Evolutionary conservation across 2,797 vertebrate genomes (phyloP).

Genomic region (Buceros bicornis): DNA sequence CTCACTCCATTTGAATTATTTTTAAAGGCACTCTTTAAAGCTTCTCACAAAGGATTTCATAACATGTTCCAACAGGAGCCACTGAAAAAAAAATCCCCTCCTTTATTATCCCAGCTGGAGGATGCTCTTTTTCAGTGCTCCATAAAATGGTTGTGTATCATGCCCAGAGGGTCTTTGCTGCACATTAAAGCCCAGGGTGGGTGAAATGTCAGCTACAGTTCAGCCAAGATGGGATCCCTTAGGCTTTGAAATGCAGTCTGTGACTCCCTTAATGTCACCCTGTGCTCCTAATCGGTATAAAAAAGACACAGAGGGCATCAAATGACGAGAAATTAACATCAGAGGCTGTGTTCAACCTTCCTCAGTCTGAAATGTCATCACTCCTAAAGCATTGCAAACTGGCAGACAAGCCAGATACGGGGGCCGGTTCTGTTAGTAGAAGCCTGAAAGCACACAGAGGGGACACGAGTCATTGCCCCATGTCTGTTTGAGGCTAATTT

Average conservation of each 20-base stretch:
- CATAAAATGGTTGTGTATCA: conserved; percentile 12
- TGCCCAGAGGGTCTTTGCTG: conserved; percentile 44
- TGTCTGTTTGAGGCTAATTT: neutral
- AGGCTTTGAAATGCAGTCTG: conserved; percentile 36
- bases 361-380: neutral
- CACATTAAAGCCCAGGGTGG: conserved; percentile 44
- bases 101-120: conserved; percentile 54
- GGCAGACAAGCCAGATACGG: neutral
- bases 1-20: conserved; percentile 33
- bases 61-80: conserved; percentile 10
- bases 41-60: conserved; percentile 19
- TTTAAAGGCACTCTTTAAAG: conserved; percentile 46
- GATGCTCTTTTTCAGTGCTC: conserved; percentile 44
- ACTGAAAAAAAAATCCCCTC: neutral
- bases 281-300: conserved; percentile 30
- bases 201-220: conserved; percentile 68
- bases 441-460: neutral
- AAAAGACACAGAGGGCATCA: conserved; percentile 30
- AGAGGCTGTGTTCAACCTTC: neutral
- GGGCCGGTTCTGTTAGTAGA: neutral
- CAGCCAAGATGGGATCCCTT: conserved; percentile 33
- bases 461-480: neutral
- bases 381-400: neutral
- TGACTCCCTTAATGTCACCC: conserved; percentile 31
- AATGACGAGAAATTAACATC: conserved; percentile 45